phyloP scores from a whole-genome alignment of 1,140 invertebrate genomes.

The Penaeus chinensis region DNA sequence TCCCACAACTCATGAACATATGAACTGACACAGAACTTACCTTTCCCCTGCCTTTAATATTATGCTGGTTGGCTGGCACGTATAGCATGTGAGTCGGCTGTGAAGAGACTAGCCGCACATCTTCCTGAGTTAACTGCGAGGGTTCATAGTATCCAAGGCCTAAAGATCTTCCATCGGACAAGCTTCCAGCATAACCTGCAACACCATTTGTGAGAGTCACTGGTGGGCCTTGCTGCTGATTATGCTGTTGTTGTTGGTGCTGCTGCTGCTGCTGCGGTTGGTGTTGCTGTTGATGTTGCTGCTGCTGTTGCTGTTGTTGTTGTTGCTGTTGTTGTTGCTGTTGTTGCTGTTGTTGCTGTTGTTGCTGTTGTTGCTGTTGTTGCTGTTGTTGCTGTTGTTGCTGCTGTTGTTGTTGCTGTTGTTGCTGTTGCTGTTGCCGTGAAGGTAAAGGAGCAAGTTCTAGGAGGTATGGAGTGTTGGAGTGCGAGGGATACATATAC shows the following conservation, averaged over 20 bases:
- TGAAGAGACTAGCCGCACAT: not conserved
- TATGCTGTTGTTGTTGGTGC: constrained; percentile 7
- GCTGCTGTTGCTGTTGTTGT: constrained; percentile 37
- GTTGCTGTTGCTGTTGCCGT: constrained; percentile 28
- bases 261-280: constrained; percentile 31
- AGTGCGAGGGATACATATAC: constrained; percentile 36
- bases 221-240: too few species aligned
- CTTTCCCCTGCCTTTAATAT: constrained; percentile 35
- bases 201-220: not conserved
- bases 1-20: not conserved
- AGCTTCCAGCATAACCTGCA: not conserved
- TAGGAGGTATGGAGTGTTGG: constrained; percentile 38
- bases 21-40: not conserved
- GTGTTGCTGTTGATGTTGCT: constrained; percentile 25
- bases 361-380: constrained; percentile 25
- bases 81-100: constrained; percentile 33
- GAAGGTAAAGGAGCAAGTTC: constrained; percentile 38
- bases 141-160: constrained; percentile 23
- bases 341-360: constrained; percentile 19
- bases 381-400: constrained; percentile 34
- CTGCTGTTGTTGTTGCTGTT: constrained; percentile 9
- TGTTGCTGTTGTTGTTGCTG: constrained; percentile 9
- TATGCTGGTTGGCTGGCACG: constrained; percentile 33
- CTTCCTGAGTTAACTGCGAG: constrained; percentile 42
- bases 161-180: not conserved